A percentile compares a stretch with the other conserved stretches of the same genome.
Conservation (phyloP, 2,113 vertebrate species). For the Vicugna pacos region DNA sequence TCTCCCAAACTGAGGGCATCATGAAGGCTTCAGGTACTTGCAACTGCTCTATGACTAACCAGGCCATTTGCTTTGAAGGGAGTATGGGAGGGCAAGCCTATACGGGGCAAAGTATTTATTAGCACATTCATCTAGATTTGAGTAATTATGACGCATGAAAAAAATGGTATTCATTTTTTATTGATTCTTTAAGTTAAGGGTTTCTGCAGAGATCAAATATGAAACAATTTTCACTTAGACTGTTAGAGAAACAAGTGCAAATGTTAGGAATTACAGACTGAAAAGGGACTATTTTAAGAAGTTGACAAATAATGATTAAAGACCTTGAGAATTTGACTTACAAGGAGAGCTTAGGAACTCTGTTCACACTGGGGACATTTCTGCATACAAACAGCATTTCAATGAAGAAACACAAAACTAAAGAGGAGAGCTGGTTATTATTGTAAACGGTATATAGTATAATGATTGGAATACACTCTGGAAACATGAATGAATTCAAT, state of each 20-base stretch:
- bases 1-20: background rate
- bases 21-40: background rate
- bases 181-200: background rate
- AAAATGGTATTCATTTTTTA: background rate
- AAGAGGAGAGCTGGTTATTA: background rate
- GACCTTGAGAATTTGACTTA: conserved; percentile 26
- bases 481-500: background rate
- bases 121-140: background rate
- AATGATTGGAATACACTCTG: background rate
- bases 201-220: conserved; percentile 31
- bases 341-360: background rate
- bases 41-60: background rate
- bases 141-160: background rate
- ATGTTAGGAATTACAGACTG: conserved; percentile 46
- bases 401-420: conserved; percentile 15
- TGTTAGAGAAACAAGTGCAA: conserved; percentile 30
- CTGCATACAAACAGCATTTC: background rate
- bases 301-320: conserved; percentile 54
- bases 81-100: background rate
- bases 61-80: background rate
- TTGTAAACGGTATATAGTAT: background rate
- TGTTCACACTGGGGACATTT: background rate
- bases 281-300: conserved; percentile 40
- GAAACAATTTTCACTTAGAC: background rate
- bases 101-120: background rate